A percentile compares a stretch with the other conserved stretches of the same genome.
Evolutionary conservation across 2,888 invertebrate genomes (phyloP).

Genomic region (Brachynemurus nebulosus): DNA sequence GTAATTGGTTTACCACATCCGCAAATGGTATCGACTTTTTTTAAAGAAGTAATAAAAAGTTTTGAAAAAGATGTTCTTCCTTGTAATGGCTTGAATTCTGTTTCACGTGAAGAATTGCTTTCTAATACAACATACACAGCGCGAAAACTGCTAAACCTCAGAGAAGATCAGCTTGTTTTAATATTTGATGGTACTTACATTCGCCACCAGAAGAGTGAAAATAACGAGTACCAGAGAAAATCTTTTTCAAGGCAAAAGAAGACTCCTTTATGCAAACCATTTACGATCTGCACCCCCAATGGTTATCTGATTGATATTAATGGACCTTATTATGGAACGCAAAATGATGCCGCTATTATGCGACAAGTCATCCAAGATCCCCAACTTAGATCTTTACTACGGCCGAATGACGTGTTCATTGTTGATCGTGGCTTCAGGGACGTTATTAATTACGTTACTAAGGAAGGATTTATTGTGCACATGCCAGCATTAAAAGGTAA

Average conservation of each 20-base stretch:
- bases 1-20: slow-evolving; percentile 12
- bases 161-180: no score
- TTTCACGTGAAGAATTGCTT: slow-evolving; percentile 9
- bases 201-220: not conserved
- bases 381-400: slow-evolving; percentile 8
- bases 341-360: not conserved
- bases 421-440: slow-evolving; percentile 21
- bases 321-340: not conserved
- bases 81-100: slow-evolving; percentile 7
- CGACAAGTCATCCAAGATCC: not conserved
- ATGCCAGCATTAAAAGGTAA: no score
- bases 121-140: slow-evolving; percentile 8
- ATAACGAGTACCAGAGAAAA: no score
- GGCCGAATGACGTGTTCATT: slow-evolving; percentile 17
- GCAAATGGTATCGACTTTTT: slow-evolving; percentile 12
- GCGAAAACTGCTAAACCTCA: no score
- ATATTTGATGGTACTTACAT: slow-evolving; percentile 4
- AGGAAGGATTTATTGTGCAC: no score
- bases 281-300: no score
- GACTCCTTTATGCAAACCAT: no score
- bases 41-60: slow-evolving; percentile 9
- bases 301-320: not conserved
- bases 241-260: slow-evolving; percentile 1
- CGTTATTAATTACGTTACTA: slow-evolving; percentile 13
- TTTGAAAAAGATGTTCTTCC: slow-evolving; percentile 15